Conservation (phyloP, 2,797 vertebrate genomes). For the Stomatorhinus walkeri region DNA sequence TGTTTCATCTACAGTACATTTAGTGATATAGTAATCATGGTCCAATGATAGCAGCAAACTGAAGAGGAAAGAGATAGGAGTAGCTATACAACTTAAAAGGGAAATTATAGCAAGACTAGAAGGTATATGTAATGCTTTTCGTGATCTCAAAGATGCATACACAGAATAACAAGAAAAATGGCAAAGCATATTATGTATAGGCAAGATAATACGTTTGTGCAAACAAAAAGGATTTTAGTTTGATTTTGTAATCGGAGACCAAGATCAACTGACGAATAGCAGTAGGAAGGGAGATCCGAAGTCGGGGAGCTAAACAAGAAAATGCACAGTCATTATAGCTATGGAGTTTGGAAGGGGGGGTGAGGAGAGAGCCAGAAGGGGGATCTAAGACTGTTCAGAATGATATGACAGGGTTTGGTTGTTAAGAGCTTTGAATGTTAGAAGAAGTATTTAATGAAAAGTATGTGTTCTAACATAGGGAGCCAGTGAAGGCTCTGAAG, state of each 20-base stretch:
- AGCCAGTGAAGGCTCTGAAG: background rate
- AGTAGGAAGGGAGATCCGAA: background rate
- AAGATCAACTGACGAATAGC: background rate
- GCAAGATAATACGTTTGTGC: background rate
- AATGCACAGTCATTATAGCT: background rate
- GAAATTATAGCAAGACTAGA: background rate
- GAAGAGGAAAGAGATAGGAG: background rate
- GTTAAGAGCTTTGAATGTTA: background rate
- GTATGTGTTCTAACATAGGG: background rate
- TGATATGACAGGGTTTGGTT: background rate
- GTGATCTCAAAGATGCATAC: background rate
- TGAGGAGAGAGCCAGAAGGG: no score
- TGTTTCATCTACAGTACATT: background rate
- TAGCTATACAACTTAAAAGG: background rate
- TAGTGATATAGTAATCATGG: background rate
- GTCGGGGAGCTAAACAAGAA: background rate
- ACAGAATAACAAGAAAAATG: background rate
- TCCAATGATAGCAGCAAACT: background rate
- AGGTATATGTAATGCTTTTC: no score
- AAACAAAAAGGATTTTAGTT: background rate
- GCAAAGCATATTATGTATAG: background rate
- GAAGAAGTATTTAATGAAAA: background rate
- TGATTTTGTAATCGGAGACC: background rate
- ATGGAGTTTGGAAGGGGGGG: background rate
- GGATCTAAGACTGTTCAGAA: background rate